These are phyloP conservation scores for Drosophila tani DNA, from an alignment of 1,140 invertebrate species.

Conservation along the genomic window DNA sequence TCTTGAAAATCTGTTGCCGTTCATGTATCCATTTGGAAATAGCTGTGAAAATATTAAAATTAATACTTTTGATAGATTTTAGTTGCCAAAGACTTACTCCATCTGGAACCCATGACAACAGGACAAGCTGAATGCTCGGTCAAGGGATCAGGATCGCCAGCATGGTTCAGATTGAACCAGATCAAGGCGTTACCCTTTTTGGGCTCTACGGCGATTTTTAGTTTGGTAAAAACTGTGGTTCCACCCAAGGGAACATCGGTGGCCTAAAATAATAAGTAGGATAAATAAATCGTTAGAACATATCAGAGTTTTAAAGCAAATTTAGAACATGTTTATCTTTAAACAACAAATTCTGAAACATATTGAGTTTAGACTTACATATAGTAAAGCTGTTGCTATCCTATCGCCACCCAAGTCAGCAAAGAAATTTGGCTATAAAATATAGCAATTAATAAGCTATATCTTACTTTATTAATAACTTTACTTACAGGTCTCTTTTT, in stretches of 20 bases:
- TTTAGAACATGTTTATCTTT: neutral
- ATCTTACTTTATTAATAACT: neutral
- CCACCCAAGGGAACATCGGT: slow-evolving; percentile 54
- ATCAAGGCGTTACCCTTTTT: slow-evolving; percentile 41
- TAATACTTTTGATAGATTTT: neutral
- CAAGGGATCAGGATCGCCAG: slow-evolving; percentile 12
- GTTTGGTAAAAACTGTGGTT: slow-evolving; percentile 49
- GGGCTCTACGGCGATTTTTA: slow-evolving; percentile 34
- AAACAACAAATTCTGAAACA: neutral
- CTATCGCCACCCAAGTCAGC: slow-evolving; percentile 4
- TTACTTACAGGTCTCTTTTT: slow-evolving; percentile 17
- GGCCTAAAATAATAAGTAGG: slow-evolving; percentile 13
- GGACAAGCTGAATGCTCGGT: slow-evolving; percentile 49
- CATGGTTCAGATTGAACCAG: slow-evolving; percentile 48
- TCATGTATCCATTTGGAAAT: slow-evolving; percentile 51
- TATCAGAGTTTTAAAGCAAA: neutral
- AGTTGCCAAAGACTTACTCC: slow-evolving; percentile 26
- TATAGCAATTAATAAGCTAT: no score
- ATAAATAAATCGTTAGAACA: neutral
- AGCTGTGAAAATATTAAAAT: slow-evolving; percentile 18
- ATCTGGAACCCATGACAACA: slow-evolving; percentile 48
- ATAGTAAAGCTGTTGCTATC: slow-evolving; percentile 43
- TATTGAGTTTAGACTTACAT: slow-evolving; percentile 22
- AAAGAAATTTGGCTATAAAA: slow-evolving; percentile 19
- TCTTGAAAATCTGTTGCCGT: slow-evolving; percentile 18